A percentile compares a stretch with the other conserved stretches of the same genome.
Evolutionary conservation across 2,113 vertebrate genomes (phyloP).

Genomic region (Pagrus major): DNA sequence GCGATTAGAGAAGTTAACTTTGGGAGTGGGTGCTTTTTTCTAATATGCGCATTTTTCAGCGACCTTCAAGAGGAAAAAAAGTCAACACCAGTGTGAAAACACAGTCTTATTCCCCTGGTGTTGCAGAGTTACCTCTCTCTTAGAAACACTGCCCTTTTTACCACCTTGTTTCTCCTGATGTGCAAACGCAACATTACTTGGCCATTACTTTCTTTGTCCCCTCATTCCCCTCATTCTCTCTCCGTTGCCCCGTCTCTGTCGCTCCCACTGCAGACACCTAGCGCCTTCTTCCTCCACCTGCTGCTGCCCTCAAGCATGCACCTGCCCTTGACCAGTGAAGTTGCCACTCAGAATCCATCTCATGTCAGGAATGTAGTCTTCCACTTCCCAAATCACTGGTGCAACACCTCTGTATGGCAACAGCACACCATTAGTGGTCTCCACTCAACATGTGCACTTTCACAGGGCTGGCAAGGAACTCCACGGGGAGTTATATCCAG

Average conservation of each 20-base stretch:
- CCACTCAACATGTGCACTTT: slow-evolving; percentile 71
- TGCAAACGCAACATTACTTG: slow-evolving; percentile 34
- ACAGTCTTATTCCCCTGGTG: slow-evolving; percentile 25
- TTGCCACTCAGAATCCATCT: slow-evolving; percentile 48
- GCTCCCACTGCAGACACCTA: slow-evolving; percentile 21
- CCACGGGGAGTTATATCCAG: slow-evolving; percentile 43
- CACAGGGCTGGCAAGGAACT: slow-evolving; percentile 39
- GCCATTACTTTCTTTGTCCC: slow-evolving; percentile 27
- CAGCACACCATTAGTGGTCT: slow-evolving; percentile 72
- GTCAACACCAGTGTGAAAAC: slow-evolving; percentile 14
- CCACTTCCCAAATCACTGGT: slow-evolving; percentile 54
- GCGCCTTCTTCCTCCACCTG: slow-evolving; percentile 32
- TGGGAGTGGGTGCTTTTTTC: slow-evolving; percentile 27
- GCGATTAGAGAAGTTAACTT: slow-evolving; percentile 29
- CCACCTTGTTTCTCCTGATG: slow-evolving; percentile 51
- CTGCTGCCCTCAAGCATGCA: slow-evolving; percentile 27
- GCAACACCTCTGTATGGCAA: slow-evolving; percentile 60
- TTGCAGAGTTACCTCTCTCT: slow-evolving; percentile 23
- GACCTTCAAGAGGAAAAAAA: slow-evolving; percentile 51
- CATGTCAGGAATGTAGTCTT: slow-evolving; percentile 35
- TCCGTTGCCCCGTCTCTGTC: neutral
- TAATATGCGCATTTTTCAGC: neutral
- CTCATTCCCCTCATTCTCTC: neutral
- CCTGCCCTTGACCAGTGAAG: slow-evolving; percentile 53
- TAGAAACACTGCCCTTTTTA: slow-evolving; percentile 56